Evolutionary conservation across 2,797 vertebrate species (phyloP).

Genomic region (Siniperca undulata): DNA sequence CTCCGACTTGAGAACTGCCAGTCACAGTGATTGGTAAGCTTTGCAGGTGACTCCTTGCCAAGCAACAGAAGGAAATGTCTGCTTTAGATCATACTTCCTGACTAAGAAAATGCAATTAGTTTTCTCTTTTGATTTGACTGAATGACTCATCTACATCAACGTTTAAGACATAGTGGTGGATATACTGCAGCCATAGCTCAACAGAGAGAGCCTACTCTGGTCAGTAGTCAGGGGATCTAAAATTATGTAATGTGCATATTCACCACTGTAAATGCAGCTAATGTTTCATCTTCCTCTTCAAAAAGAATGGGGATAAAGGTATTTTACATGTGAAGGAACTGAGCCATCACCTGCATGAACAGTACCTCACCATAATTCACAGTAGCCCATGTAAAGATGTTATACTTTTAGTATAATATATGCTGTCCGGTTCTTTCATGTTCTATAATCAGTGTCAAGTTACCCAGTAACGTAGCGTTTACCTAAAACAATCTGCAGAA

Average conservation of each 20-base stretch:
- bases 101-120: slow-evolving; percentile 47
- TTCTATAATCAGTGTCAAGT: not conserved
- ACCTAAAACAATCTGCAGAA: not conserved
- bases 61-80: slow-evolving; percentile 55
- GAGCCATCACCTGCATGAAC: not conserved
- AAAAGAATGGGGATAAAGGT: slow-evolving; percentile 1
- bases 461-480: not conserved
- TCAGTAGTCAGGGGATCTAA: not conserved
- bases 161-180: slow-evolving; percentile 3
- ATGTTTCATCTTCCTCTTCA: not conserved
- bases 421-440: not conserved
- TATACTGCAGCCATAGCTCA: not conserved
- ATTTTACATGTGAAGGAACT: slow-evolving; percentile 20
- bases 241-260: not conserved
- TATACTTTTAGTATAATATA: not conserved
- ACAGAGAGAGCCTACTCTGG: not conserved
- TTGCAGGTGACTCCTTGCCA: slow-evolving; percentile 67
- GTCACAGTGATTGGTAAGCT: slow-evolving; percentile 77
- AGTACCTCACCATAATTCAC: slow-evolving; percentile 5
- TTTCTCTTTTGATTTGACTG: slow-evolving; percentile 22
- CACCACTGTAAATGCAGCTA: slow-evolving; percentile 2
- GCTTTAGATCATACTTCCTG: slow-evolving; percentile 46
- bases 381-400: slow-evolving; percentile 10
- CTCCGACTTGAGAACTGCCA: slow-evolving; percentile 78
- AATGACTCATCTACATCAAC: slow-evolving; percentile 24